Conservation (phyloP, 2,797 vertebrate genomes). For the Tapirus indicus region DNA sequence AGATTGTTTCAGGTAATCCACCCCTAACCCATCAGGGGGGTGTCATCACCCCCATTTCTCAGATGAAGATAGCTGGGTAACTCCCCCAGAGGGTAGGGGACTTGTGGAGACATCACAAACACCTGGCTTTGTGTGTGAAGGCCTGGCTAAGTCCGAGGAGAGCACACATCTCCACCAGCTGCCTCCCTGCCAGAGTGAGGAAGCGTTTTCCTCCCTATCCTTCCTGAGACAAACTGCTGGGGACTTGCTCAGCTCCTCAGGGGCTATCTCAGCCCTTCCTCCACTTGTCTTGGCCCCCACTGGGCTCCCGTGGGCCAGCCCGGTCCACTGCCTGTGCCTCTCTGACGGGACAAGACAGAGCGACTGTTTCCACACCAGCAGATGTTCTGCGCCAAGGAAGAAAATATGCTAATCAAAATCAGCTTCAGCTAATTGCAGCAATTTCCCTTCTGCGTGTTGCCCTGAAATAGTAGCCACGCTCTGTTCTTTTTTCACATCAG, state of each 20-base stretch:
- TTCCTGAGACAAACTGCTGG: not conserved
- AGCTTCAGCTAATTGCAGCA: constrained; percentile 70
- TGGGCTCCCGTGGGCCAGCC: not conserved
- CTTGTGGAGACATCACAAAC: not conserved
- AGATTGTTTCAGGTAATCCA: not conserved
- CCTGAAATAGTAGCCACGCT: constrained; percentile 72
- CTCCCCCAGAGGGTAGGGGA: not conserved
- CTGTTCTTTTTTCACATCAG: constrained; percentile 59
- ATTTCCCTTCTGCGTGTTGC: constrained; percentile 53
- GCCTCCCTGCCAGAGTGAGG: not conserved
- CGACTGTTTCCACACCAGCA: constrained; percentile 69
- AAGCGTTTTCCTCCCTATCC: not conserved
- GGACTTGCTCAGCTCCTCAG: no score
- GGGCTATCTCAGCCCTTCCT: no score
- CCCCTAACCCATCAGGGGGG: not conserved
- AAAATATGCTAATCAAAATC: constrained; percentile 75
- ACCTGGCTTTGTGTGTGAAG: no score
- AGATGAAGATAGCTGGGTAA: not conserved
- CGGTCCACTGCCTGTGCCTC: not conserved
- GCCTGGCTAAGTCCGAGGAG: not conserved
- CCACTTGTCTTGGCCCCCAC: not conserved
- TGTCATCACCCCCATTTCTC: constrained; percentile 27
- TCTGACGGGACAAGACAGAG: constrained; percentile 54
- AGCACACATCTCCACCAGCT: not conserved
- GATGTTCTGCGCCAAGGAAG: constrained; percentile 67